Percentiles rank a stretch among this genome's conserved stretches.
phyloP scores from a whole-genome alignment of 2,797 vertebrate genomes.

The Micrastur ruficollis region DNA sequence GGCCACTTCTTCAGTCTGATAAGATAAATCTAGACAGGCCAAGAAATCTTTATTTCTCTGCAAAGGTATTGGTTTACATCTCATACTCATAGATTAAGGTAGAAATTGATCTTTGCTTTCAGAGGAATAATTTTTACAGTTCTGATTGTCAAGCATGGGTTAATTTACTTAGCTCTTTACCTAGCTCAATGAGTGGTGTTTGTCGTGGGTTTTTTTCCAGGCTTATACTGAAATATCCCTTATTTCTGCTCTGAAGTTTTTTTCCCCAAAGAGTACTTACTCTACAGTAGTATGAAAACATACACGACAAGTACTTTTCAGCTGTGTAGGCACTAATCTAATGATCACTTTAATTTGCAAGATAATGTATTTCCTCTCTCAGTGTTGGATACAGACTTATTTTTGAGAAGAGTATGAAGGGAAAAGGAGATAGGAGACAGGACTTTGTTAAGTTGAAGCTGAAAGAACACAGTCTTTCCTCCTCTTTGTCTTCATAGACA shows the following conservation, averaged over 20 bases:
- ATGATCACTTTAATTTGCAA: background rate
- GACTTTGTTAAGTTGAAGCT: background rate
- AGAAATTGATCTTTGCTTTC: slow-evolving; percentile 64
- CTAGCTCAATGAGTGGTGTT: background rate
- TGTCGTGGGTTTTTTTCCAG: background rate
- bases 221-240: background rate
- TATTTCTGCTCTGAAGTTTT: background rate
- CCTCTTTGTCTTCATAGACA: background rate
- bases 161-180: background rate
- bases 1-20: slow-evolving; percentile 44
- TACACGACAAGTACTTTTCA: background rate
- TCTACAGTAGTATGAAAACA: background rate
- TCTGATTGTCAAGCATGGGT: background rate
- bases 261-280: background rate
- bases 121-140: slow-evolving; percentile 22
- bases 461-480: background rate
- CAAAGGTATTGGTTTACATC: slow-evolving; percentile 43
- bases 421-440: background rate
- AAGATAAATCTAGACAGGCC: slow-evolving; percentile 58
- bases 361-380: background rate
- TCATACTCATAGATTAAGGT: slow-evolving; percentile 39
- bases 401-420: background rate
- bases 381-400: background rate
- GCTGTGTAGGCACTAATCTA: background rate
- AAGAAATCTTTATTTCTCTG: slow-evolving; percentile 70